Evolutionary conservation across 30 jellyfish, hydroid and myxozoan species (phyloP).

Genomic region (Pelagia noctiluca): DNA sequence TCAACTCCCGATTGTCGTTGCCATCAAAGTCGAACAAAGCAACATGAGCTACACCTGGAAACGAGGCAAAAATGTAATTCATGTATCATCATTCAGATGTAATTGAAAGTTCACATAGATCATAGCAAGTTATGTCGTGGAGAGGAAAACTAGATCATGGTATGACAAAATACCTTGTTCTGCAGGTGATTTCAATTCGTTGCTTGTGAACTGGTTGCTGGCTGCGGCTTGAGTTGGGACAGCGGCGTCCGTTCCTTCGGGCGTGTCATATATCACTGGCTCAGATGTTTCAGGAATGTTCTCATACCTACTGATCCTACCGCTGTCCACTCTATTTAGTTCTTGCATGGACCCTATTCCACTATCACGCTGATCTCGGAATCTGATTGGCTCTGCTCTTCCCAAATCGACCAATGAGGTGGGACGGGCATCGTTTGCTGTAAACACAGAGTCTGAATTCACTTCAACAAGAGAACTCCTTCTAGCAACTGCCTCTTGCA

Average conservation of each 20-base stretch:
- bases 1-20: constrained; percentile 43
- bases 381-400: background rate
- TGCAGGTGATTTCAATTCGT: background rate
- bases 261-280: constrained; percentile 35
- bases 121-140: too few relatives aligned
- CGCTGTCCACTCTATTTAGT: constrained; percentile 14
- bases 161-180: too few relatives aligned
- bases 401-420: constrained; percentile 45
- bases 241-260: constrained; percentile 14
- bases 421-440: constrained; percentile 8
- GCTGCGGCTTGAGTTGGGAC: background rate
- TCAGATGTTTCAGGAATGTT: constrained; percentile 22
- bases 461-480: background rate
- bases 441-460: background rate
- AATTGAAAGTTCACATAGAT: too few relatives aligned
- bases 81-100: background rate
- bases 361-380: constrained; percentile 60
- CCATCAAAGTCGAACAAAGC: constrained; percentile 52
- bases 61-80: background rate
- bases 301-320: background rate
- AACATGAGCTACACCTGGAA: constrained; percentile 55
- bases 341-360: constrained; percentile 79
- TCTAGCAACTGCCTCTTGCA: background rate
- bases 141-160: too few relatives aligned
- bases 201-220: background rate